Evolutionary conservation across 1,140 invertebrate genomes (phyloP).

Genomic region (Andricus grossulariae): DNA sequence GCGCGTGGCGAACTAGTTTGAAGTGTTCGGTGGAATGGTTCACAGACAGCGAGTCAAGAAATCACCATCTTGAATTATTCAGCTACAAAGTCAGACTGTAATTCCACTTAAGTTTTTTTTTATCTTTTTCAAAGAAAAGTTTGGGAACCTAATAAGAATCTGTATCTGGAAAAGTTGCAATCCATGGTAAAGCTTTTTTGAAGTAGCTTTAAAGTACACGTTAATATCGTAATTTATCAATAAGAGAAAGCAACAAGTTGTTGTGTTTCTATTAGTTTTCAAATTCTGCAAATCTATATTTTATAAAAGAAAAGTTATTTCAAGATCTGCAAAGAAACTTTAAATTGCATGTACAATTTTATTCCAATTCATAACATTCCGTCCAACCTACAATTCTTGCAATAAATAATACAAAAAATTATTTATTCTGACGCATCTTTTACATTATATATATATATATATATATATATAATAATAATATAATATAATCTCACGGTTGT

Average conservation of each 20-base stretch:
- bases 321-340: too few species aligned
- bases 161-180: neutral
- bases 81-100: slow-evolving; percentile 22
- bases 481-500: too few species aligned
- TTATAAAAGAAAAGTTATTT: too few species aligned
- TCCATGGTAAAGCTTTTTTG: neutral
- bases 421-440: too few species aligned
- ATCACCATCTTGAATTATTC: slow-evolving; percentile 20
- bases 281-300: too few species aligned
- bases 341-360: too few species aligned
- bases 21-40: neutral
- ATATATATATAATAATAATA: too few species aligned
- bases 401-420: too few species aligned
- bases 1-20: neutral
- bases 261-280: neutral
- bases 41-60: slow-evolving; percentile 9
- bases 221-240: neutral
- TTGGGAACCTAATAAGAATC: neutral
- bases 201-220: neutral
- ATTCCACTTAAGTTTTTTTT: slow-evolving; percentile 10
- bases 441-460: too few species aligned
- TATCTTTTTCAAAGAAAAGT: neutral
- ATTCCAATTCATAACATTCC: too few species aligned
- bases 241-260: neutral
- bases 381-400: too few species aligned